Evolutionary conservation across 1,140 invertebrate species (phyloP), one percentile per base, ranked within the genome.

Genomic region (Lutraria rhynchaena): DNA sequence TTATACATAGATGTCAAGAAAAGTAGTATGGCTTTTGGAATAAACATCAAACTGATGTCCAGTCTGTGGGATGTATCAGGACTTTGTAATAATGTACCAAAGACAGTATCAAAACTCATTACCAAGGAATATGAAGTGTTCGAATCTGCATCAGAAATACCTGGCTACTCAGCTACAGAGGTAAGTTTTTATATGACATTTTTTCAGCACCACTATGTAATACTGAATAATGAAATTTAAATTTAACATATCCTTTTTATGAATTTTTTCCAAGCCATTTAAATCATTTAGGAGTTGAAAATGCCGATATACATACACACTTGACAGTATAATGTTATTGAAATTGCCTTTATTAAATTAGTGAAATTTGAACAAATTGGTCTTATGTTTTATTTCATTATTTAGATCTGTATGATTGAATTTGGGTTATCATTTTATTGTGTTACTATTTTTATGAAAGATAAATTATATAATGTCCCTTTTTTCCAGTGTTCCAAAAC

Each of bases 71-170:
- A 22, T 33, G 27, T 49, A 3, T 44, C 7, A 19, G 76, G 76
- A 11, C 37, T 80, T 17, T 77, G 75, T 37, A 24, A 77, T 1
- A 49, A 41, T 29, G 75, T 77, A 67, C 75, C 75, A n/a, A 55
- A 24, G 0, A 29, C 46, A 2, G 33, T 37, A 9, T 9, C 4
- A 1, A 19, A 65, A 1, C 27, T 77, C 24, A 7, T 63, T 19
- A 77, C 58, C 22, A 35, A 57, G 11, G 74, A 77, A 15, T 77
- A 77, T 55, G 58, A 65, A 55, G 19, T 19, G 31, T 60, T 65
- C 24, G 60, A 24, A 41, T 44, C 53, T 61, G 22, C 13, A n/a
- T 33, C 41, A 24, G 33, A 35, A 3, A 41, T 74, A 9, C 35
- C 35, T 24, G 57, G 57, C 17, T 31, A 75, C 22, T 44, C 55